Base-by-base conservation (phyloP, 2,113 vertebrate genomes). In the Leucosticte australis region DNA sequence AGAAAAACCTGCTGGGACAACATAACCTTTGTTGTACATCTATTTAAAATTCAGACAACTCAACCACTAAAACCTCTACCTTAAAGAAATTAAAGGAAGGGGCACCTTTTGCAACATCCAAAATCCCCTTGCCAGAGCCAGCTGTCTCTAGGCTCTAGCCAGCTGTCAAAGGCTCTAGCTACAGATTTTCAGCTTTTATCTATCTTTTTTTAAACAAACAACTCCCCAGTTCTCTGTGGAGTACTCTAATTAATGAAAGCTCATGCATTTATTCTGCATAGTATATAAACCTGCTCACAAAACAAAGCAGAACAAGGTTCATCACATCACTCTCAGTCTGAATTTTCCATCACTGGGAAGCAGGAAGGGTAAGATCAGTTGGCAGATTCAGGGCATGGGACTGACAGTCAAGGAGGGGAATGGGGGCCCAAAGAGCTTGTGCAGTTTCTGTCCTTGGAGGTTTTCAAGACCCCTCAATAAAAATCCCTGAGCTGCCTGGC, bases 261-360 rank as follows among this genome's bases (percentile, higher is more conserved):
- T 95, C 89, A 95, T 92, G 78, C 74, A 95, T 95, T 91, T 84
- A 95, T 88, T 95, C 93, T 90, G 92, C 79, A 56, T 37, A 89
- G 79, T 67, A 24, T 71, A 95, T 86, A 77, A 93, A 77, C 44
- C 55, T 77, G 5, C 59, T 73, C 87, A n/a, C 11, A 87, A 87
- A 94, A 90, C 79, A 95, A 94, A 95, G 94, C 67, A 92, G 82
- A 96, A 85, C 55, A 47, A 74, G 60, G 88, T 95, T 94, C 93
- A 93, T 44, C 87, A 62, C 81, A 87, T 94, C 87, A 81, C 63
- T 52, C 70, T 77, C 50, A 63, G 68, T n/a, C 82, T 94, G 95
- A 35, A 41, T 77, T 90, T 95, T 80, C 90, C 82, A 83, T 49
- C 74, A 78, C 39, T 60, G 82, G 67, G 37, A 94, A 79, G 76